phyloP scores from a whole-genome alignment of 2,888 invertebrate species.

The Mimachlamys varia region DNA sequence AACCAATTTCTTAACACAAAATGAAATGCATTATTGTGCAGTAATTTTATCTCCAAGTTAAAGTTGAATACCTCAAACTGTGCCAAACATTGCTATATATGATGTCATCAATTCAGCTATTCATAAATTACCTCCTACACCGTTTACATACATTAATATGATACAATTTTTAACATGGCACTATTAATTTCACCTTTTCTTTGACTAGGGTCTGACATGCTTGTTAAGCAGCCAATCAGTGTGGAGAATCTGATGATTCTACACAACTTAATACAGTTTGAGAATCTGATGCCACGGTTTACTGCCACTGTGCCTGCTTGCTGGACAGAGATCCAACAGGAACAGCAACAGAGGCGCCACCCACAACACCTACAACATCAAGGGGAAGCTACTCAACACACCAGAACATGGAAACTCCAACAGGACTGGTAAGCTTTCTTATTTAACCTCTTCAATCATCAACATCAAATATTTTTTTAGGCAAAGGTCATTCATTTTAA shows the following conservation, averaged over 20 bases:
- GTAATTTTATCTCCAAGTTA: too few relatives aligned
- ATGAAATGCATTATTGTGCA: too few relatives aligned
- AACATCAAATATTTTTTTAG: too few relatives aligned
- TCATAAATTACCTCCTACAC: too few relatives aligned
- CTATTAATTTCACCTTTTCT: background rate
- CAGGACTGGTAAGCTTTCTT: constrained; percentile 87
- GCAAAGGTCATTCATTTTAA: too few relatives aligned
- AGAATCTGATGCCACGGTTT: constrained; percentile 87
- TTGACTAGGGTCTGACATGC: constrained; percentile 70
- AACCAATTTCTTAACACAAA: too few relatives aligned
- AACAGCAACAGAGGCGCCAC: constrained; percentile 93
- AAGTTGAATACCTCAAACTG: too few relatives aligned
- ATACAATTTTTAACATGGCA: too few relatives aligned
- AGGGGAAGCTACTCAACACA: constrained; percentile 88
- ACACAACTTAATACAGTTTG: constrained; percentile 90
- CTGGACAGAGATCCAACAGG: constrained; percentile 96
- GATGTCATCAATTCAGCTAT: too few relatives aligned
- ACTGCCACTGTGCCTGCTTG: constrained; percentile 95
- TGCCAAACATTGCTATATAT: too few relatives aligned
- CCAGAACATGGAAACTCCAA: constrained; percentile 94
- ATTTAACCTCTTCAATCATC: background rate
- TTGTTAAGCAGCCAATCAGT: constrained; percentile 84
- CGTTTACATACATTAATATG: too few relatives aligned
- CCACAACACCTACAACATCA: constrained; percentile 89
- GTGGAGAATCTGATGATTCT: constrained; percentile 85